phyloP scores from a whole-genome alignment of 2,113 vertebrate genomes.

The Nerophis lumbriciformis region DNA sequence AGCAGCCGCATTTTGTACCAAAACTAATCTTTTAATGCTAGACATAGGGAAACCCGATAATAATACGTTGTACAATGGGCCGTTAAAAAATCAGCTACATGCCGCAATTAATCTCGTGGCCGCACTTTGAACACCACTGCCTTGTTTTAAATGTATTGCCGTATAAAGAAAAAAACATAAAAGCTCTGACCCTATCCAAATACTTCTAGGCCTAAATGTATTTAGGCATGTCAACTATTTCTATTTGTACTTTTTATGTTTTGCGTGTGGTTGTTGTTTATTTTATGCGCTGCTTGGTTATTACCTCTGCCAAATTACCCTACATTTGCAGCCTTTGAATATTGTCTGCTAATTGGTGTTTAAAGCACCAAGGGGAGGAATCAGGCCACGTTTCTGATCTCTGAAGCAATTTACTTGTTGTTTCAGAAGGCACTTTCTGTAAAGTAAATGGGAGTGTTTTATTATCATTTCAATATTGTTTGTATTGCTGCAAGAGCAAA shows the following conservation, averaged over 20 bases:
- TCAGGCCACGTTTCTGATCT: background rate
- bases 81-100: too few species aligned
- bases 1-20: too few species aligned
- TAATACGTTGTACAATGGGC: too few species aligned
- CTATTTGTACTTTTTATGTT: constrained; percentile 4
- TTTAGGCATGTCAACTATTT: background rate
- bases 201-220: too few species aligned
- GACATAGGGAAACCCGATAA: too few species aligned
- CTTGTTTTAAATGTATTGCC: too few species aligned
- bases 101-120: too few species aligned
- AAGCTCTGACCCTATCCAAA: too few species aligned
- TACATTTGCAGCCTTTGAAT: constrained; percentile 7
- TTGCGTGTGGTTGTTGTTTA: background rate
- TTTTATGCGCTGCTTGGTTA: constrained; percentile 8
- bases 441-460: background rate
- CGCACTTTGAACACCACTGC: too few species aligned
- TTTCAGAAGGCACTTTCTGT: background rate
- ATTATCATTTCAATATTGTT: constrained; percentile 4
- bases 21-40: too few species aligned
- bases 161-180: too few species aligned
- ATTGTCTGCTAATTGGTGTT: background rate
- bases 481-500: background rate
- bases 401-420: background rate
- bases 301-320: constrained; percentile 1
- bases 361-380: background rate